Percentiles rank a stretch among this genome's conserved stretches.
Evolutionary conservation across 1,140 invertebrate genomes (phyloP).

Genomic region (Zaprionus taronus): DNA sequence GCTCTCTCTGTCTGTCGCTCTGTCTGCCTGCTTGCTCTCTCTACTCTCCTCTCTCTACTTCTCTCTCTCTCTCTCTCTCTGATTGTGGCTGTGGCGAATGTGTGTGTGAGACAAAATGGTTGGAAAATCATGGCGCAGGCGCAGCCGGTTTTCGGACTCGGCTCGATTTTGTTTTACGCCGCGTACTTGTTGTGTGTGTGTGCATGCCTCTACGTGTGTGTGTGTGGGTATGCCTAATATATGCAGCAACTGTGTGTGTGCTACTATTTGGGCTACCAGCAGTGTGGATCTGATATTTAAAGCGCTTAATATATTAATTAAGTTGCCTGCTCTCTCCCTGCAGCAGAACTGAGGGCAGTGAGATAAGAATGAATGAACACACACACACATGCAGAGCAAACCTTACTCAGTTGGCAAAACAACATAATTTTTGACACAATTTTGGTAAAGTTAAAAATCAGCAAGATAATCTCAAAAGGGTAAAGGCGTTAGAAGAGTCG

Average conservation of each 20-base stretch:
- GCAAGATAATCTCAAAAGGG: conserved; percentile 59
- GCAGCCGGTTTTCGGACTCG: conserved; percentile 67
- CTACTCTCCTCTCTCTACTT: not conserved
- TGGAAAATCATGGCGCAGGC: conserved; percentile 75
- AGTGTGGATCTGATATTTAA: conserved; percentile 37
- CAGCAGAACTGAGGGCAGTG: not conserved
- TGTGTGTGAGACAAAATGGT: conserved; percentile 76
- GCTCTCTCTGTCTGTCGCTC: conserved; percentile 30
- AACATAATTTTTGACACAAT: conserved; percentile 83
- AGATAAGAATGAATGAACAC: conserved; percentile 22
- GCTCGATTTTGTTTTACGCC: not conserved
- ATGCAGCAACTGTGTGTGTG: conserved; percentile 29
- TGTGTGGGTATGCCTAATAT: conserved; percentile 42
- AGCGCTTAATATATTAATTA: conserved; percentile 72
- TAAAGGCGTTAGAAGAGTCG: conserved; percentile 10
- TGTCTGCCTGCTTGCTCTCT: conserved; percentile 17
- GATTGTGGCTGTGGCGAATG: conserved; percentile 9
- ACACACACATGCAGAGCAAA: conserved; percentile 1
- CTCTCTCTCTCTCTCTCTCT: not conserved
- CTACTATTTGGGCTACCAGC: conserved; percentile 44
- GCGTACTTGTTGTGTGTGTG: conserved; percentile 11
- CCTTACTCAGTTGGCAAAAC: conserved; percentile 32
- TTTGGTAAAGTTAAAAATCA: conserved; percentile 63
- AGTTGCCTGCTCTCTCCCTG: conserved; percentile 48
- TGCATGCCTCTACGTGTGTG: conserved; percentile 20